Percentiles rank a stretch among this genome's conserved stretches.
phyloP scores from a whole-genome alignment of 92 coral and sea anemone species.

The Paramuricea clavata region DNA sequence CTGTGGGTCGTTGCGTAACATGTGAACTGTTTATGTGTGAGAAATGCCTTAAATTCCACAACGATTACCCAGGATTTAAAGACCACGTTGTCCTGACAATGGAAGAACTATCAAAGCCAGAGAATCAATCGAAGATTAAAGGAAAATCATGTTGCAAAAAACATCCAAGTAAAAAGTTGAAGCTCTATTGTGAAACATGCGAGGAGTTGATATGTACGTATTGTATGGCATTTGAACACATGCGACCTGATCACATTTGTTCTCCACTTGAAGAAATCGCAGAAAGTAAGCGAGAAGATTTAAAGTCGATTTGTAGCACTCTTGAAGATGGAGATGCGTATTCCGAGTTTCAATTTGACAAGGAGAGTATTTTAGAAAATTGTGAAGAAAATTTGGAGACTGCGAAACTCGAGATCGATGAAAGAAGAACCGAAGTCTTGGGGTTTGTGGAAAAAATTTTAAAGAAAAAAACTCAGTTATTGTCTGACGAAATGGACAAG shows the following conservation, averaged over 20 bases:
- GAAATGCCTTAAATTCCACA: background rate
- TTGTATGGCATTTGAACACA: conserved; percentile 32
- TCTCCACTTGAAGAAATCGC: background rate
- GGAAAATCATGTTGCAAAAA: background rate
- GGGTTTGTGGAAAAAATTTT: no score
- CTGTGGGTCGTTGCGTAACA: conserved; percentile 34
- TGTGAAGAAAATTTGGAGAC: no score
- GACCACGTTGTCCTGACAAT: conserved; percentile 17
- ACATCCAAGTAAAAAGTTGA: conserved; percentile 24
- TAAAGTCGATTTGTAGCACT: no score
- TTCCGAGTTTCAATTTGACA: no score
- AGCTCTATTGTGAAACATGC: conserved; percentile 32
- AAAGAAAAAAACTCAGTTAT: no score
- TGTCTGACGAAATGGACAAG: no score
- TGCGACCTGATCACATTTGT: background rate
- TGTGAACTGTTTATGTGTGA: conserved; percentile 38
- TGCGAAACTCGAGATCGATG: no score
- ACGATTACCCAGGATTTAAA: background rate
- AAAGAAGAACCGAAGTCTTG: no score
- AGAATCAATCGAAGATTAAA: conserved; percentile 17
- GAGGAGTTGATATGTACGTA: conserved; percentile 20
- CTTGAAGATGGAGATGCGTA: no score
- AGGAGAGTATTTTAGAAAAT: no score
- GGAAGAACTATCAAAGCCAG: conserved; percentile 46
- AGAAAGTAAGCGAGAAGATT: background rate